Conservation (phyloP, 2,888 invertebrate genomes). For the Ormia ochracea region DNA sequence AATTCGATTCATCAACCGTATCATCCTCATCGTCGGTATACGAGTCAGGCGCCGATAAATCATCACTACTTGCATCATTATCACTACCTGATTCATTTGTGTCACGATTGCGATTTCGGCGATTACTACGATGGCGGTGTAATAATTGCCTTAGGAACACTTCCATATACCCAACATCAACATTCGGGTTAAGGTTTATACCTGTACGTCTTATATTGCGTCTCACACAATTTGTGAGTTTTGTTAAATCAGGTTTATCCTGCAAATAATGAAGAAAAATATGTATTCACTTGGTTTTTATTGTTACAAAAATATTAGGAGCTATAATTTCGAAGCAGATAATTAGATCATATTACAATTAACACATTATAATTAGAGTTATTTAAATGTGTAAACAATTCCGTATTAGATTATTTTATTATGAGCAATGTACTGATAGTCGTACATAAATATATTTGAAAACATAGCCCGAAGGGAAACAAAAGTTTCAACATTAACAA, state of each 20-base stretch:
- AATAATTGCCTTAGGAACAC: slow-evolving; percentile 72
- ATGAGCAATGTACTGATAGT: too few species aligned
- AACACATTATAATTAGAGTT: too few species aligned
- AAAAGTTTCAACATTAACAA: too few species aligned
- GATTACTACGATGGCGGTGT: slow-evolving; percentile 56
- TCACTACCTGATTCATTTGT: slow-evolving; percentile 17
- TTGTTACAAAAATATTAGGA: too few species aligned
- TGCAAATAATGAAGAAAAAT: slow-evolving; percentile 45
- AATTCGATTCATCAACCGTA: slow-evolving; percentile 60
- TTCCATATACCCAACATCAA: slow-evolving; percentile 71
- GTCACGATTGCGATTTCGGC: slow-evolving; percentile 5
- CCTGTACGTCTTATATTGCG: slow-evolving; percentile 69
- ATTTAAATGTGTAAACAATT: too few species aligned
- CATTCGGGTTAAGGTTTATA: slow-evolving; percentile 63
- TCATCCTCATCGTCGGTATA: slow-evolving; percentile 58
- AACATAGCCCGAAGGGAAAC: too few species aligned
- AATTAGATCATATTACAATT: too few species aligned
- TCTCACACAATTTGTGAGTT: slow-evolving; percentile 69
- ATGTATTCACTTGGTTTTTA: neutral
- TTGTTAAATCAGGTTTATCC: slow-evolving; percentile 68
- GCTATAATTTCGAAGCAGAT: too few species aligned
- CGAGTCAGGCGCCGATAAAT: slow-evolving; percentile 40
- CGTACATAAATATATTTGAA: too few species aligned
- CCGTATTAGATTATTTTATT: too few species aligned
- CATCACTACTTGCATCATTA: slow-evolving; percentile 57